phyloP scores from a whole-genome alignment of 2,113 vertebrate species.

The Anthoscopus minutus region DNA sequence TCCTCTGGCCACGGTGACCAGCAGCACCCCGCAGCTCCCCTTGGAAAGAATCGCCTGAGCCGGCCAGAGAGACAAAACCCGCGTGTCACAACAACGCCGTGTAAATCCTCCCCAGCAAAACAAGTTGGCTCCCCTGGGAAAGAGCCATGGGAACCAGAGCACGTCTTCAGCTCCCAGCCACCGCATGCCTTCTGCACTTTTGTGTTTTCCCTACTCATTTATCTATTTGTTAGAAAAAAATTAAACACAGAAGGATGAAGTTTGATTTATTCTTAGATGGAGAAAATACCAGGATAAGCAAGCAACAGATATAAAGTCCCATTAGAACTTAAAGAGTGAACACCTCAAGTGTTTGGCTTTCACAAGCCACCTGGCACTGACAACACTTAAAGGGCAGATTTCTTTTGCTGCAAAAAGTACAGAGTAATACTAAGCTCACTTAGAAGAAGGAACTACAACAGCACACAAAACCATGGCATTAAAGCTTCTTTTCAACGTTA shows the following conservation, averaged over 20 bases:
- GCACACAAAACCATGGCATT: not conserved
- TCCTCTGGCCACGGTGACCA: not conserved
- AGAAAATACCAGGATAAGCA: not conserved
- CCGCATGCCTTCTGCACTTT: not conserved
- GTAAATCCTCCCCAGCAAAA: not conserved
- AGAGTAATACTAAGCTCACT: not conserved
- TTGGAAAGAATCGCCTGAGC: too few relatives aligned
- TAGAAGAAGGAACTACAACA: not conserved
- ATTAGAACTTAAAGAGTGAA: not conserved
- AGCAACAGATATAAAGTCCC: not conserved
- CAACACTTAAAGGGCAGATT: not conserved
- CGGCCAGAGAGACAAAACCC: not conserved
- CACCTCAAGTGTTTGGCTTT: not conserved
- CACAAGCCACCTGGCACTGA: not conserved
- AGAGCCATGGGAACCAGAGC: not conserved
- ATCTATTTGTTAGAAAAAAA: not conserved
- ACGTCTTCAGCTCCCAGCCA: not conserved
- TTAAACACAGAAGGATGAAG: not conserved
- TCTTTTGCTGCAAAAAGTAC: not conserved
- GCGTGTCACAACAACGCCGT: rapidly evolving
- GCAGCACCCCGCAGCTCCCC: too few relatives aligned
- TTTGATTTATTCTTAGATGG: not conserved
- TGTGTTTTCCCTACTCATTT: not conserved
- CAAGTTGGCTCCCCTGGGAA: not conserved
- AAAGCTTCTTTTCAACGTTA: not conserved